Evolutionary conservation across 2,888 invertebrate genomes (phyloP).

Genomic region (Papilio elwesi): DNA sequence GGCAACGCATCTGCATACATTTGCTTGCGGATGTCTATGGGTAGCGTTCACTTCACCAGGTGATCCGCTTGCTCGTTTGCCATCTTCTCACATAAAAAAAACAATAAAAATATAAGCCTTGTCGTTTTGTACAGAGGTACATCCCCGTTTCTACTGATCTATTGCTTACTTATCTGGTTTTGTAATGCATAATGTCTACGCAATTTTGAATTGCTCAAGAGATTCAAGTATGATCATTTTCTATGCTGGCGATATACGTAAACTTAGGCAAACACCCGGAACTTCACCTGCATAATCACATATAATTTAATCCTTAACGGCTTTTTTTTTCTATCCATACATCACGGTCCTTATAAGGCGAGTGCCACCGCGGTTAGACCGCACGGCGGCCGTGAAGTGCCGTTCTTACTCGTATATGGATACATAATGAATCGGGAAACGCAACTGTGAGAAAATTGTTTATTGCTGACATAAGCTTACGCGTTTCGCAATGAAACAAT

Average conservation of each 20-base stretch:
- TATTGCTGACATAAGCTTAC: constrained; percentile 43
- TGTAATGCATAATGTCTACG: neutral
- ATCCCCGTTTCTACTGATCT: neutral
- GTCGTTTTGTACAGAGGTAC: neutral
- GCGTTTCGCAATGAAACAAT: constrained; percentile 27
- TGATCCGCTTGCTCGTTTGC: no score
- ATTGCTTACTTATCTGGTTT: neutral
- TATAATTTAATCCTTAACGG: constrained; percentile 34
- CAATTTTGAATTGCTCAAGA: neutral
- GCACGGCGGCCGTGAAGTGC: constrained; percentile 48
- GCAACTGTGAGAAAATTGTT: constrained; percentile 50
- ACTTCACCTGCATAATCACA: constrained; percentile 9
- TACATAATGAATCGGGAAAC: constrained; percentile 42
- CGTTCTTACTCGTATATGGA: constrained; percentile 30
- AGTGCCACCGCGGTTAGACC: constrained; percentile 45
- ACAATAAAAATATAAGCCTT: no score
- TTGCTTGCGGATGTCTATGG: no score
- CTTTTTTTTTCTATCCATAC: constrained; percentile 38
- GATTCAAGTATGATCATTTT: neutral
- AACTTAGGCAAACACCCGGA: constrained; percentile 28
- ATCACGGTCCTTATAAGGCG: constrained; percentile 42
- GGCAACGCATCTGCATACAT: no score
- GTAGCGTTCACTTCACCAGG: no score
- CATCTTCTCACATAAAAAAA: no score
- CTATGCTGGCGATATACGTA: neutral